These are phyloP conservation scores for Aphidius ervi DNA, from an alignment of 1,140 invertebrate genomes.

Conservation along the genomic window DNA sequence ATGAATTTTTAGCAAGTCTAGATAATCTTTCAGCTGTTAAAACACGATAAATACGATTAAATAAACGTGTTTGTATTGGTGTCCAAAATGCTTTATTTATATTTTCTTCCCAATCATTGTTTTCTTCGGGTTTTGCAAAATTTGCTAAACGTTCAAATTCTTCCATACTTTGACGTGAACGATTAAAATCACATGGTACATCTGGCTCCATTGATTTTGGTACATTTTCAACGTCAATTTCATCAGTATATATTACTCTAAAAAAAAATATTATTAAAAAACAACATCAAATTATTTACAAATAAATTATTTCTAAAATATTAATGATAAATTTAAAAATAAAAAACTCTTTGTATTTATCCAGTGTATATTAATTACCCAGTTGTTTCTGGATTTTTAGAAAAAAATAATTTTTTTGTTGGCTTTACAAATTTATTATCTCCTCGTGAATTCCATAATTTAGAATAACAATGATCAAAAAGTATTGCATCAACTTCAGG, in stretches of 20 bases:
- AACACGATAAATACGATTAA: constrained; percentile 63
- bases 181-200: constrained; percentile 62
- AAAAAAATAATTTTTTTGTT: constrained; percentile 55
- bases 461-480: constrained; percentile 67
- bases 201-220: constrained; percentile 21
- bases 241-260: constrained; percentile 38
- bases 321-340: not conserved
- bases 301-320: not conserved
- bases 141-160: constrained; percentile 67
- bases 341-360: too few relatives aligned
- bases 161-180: constrained; percentile 64
- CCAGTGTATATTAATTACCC: not conserved
- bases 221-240: constrained; percentile 52
- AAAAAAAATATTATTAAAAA: constrained; percentile 14
- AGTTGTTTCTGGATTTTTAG: constrained; percentile 27
- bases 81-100: constrained; percentile 67
- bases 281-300: constrained; percentile 3
- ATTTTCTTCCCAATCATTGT: constrained; percentile 70
- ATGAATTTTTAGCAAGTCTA: constrained; percentile 58
- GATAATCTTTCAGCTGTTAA: constrained; percentile 69
- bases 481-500: constrained; percentile 42
- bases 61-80: constrained; percentile 61
- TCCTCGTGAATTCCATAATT: constrained; percentile 67
- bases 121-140: constrained; percentile 59
- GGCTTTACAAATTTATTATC: constrained; percentile 65